Base-by-base conservation (phyloP, 2,888 invertebrate species). In the Pemphredon lugubris region DNA sequence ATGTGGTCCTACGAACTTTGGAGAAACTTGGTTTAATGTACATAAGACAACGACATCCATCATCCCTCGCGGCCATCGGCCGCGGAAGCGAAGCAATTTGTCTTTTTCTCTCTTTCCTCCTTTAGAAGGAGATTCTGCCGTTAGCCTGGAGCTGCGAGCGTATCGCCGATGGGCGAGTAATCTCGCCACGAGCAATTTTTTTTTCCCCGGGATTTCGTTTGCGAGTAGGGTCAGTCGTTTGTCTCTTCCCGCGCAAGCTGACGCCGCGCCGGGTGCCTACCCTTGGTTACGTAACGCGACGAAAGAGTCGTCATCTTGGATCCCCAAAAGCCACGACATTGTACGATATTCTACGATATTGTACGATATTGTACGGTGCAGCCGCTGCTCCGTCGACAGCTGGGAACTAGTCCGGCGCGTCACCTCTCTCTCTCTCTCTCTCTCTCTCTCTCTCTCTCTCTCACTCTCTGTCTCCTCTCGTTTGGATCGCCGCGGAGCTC, bases 301-400 rank as follows among this genome's bases (percentile, higher is more conserved):
- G 73, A 59, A 79, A 74, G 66, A 68, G 55, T 66, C 77, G 79
- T 79, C 79, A 79, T 79, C 79, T 79, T 77, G 74, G 65, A 78
- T 73, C 77, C 75, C 77, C 82, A 81, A 86, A 83, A 81, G 84
- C 83, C 77, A 58, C 74, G 79, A 66, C n/a, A n/a, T n/a, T n/a
- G n/a, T n/a, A n/a, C n/a, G n/a, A n/a, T n/a, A n/a, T n/a, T n/a
- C n/a, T n/a, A n/a, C n/a, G n/a, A n/a, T n/a, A n/a, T n/a, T n/a
- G n/a, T n/a, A n/a, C 21, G 76, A 86, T 85, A 84, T 86, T 84
- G 83, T 82, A 79, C 73, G n/a, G 75, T 82, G 82, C 87, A 87
- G 87, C 87, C 87, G 87, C 86, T 86, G 86, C 81, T 84, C 73
- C 70, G 82, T 75, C 84, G 83, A 84, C 87, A 87, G 87, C 87